Conservation (phyloP, 2,888 invertebrate genomes). For the Apocheima hispidaria region DNA sequence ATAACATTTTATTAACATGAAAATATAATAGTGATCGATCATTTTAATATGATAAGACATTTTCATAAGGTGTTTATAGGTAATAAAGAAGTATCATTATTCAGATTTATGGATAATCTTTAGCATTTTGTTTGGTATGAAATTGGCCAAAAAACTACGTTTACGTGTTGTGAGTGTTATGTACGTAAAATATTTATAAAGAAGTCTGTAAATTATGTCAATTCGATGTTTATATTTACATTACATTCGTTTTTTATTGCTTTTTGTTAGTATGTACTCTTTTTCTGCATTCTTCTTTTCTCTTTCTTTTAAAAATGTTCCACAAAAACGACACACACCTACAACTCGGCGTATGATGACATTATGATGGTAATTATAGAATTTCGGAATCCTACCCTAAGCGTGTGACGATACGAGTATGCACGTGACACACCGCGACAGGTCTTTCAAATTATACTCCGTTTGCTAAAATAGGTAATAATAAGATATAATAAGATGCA, state of each 20-base stretch:
- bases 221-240: too few species aligned
- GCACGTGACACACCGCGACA: too few species aligned
- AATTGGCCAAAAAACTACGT: slow-evolving; percentile 6
- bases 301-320: too few species aligned
- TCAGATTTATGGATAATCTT: slow-evolving; percentile 50
- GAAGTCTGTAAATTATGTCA: neutral
- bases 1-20: slow-evolving; percentile 39
- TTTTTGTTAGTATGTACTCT: too few species aligned
- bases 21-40: slow-evolving; percentile 55
- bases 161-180: neutral
- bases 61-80: slow-evolving; percentile 57
- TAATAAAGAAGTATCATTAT: slow-evolving; percentile 45
- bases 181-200: neutral
- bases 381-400: too few species aligned
- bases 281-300: too few species aligned
- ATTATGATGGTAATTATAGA: too few species aligned
- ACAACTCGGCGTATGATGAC: too few species aligned
- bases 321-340: too few species aligned
- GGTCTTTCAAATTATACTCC: too few species aligned
- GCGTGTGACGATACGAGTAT: too few species aligned
- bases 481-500: neutral
- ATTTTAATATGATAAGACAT: slow-evolving; percentile 39
- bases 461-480: neutral
- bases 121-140: slow-evolving; percentile 20
- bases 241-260: too few species aligned